These are phyloP conservation scores for Subanguina moxae DNA, from an alignment of 1,140 invertebrate genomes.

Conservation along the genomic window DNA sequence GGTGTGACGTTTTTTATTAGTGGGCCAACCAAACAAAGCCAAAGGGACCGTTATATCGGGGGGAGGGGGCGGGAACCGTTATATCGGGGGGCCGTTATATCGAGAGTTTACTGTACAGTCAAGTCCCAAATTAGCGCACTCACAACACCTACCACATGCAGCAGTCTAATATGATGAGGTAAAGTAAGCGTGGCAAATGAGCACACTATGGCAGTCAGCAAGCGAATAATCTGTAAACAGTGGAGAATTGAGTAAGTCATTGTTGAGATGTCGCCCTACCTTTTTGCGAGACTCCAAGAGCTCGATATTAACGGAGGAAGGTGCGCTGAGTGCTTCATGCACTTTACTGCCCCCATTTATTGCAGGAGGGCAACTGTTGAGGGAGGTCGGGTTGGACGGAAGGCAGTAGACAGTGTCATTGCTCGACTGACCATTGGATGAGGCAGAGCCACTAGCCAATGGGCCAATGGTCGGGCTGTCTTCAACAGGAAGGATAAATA, in stretches of 20 bases:
- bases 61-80: too few relatives aligned
- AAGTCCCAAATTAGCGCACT: too few relatives aligned
- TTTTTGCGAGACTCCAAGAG: constrained; percentile 29
- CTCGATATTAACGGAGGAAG: not conserved
- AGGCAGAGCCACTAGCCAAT: too few relatives aligned
- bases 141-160: constrained; percentile 40
- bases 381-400: not conserved
- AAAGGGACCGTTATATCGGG: too few relatives aligned
- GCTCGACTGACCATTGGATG: too few relatives aligned
- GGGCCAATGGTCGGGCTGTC: too few relatives aligned
- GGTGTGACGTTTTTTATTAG: too few relatives aligned
- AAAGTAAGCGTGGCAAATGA: constrained; percentile 55
- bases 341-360: constrained; percentile 1
- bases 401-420: too few relatives aligned
- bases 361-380: not conserved
- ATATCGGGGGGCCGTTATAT: too few relatives aligned
- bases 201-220: constrained; percentile 55
- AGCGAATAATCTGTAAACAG: constrained; percentile 47
- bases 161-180: constrained; percentile 49
- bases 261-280: not conserved
- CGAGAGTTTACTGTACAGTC: too few relatives aligned
- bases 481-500: too few relatives aligned
- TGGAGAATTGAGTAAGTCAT: not conserved
- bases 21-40: too few relatives aligned
- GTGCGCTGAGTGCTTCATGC: not conserved